Conservation (phyloP, 2,797 vertebrate species). For the Pangasius krempfi region DNA sequence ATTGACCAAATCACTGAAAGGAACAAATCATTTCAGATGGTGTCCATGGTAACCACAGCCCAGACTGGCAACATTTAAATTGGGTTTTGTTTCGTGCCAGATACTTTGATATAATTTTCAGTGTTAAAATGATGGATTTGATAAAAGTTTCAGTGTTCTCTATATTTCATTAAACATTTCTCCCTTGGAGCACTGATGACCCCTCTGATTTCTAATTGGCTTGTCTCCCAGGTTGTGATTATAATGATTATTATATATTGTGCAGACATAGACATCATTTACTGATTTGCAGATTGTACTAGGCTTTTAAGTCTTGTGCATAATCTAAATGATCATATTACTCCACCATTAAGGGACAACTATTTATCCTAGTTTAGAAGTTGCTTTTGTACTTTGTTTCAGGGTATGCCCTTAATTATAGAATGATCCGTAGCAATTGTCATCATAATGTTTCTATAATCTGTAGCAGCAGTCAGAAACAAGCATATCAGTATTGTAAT, state of each 20-base stretch:
- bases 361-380: not conserved
- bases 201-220: not conserved
- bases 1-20: not conserved
- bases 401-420: constrained; percentile 18
- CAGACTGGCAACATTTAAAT: not conserved
- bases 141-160: not conserved
- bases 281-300: not conserved
- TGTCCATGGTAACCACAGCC: constrained; percentile 32
- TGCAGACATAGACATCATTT: not conserved
- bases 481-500: not conserved
- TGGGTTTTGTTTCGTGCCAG: not conserved
- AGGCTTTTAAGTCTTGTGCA: not conserved
- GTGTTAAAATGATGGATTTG: not conserved
- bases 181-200: not conserved
- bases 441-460: constrained; percentile 8
- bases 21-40: not conserved
- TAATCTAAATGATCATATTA: not conserved
- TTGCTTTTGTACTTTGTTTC: not conserved
- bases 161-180: not conserved
- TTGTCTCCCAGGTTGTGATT: not conserved
- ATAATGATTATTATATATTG: not conserved
- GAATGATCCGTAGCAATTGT: not conserved
- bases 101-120: not conserved
- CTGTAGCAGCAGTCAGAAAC: constrained; percentile 11
- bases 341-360: not conserved